A percentile compares a stretch with the other conserved stretches of the same genome.
Conservation (phyloP, 2,888 invertebrate genomes). For the Sarcophaga subvicina region DNA sequence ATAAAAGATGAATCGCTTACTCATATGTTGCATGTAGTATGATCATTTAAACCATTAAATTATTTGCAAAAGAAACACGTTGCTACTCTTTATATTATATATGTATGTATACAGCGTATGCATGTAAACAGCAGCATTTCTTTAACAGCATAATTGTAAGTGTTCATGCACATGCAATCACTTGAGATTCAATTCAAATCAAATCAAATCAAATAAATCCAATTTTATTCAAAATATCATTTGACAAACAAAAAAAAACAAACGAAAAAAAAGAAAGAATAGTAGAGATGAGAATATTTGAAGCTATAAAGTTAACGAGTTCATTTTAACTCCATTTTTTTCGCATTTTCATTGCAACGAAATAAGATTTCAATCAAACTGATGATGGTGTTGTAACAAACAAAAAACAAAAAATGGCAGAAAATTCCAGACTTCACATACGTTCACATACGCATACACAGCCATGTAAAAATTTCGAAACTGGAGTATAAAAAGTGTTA, state of each 20-base stretch:
- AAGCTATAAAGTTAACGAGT: slow-evolving; percentile 48
- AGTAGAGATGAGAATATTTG: background rate
- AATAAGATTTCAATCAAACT: slow-evolving; percentile 6
- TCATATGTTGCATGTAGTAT: no score
- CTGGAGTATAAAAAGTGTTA: slow-evolving; percentile 36
- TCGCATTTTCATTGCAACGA: slow-evolving; percentile 22
- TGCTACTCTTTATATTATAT: no score
- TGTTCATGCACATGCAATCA: background rate
- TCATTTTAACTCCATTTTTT: background rate
- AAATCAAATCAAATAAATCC: background rate
- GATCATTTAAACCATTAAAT: no score
- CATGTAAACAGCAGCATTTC: no score
- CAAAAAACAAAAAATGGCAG: no score
- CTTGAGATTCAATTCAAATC: slow-evolving; percentile 31
- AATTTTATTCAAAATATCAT: no score
- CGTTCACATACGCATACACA: background rate
- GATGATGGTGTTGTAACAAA: slow-evolving; percentile 12
- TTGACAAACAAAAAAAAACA: no score
- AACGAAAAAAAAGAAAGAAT: no score
- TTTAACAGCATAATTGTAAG: no score
- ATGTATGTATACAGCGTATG: no score
- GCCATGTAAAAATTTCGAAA: background rate
- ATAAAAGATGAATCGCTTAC: no score
- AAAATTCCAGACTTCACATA: background rate
- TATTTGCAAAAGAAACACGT: no score